These are phyloP conservation scores for Ahaetulla prasina DNA, from an alignment of 2,113 vertebrate genomes.

Conservation along the genomic window DNA sequence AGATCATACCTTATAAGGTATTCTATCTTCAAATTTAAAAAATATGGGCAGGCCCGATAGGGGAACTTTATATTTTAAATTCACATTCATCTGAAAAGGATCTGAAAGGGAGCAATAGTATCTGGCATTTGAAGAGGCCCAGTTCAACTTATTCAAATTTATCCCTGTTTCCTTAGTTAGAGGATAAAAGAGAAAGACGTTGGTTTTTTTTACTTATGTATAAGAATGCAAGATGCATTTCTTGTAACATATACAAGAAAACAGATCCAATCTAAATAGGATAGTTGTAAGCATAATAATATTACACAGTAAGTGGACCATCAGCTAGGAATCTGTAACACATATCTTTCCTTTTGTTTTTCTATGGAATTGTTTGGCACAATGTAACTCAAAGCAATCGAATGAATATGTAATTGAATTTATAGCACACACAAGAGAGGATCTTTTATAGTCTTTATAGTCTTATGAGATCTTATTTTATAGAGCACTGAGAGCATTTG, in stretches of 20 bases:
- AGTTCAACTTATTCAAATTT: not conserved
- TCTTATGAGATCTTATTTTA: slow-evolving; percentile 15
- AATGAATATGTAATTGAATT: not conserved
- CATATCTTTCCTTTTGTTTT: not conserved
- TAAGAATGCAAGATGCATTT: too few species aligned
- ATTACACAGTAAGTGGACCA: not conserved
- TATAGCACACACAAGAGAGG: not conserved
- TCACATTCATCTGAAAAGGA: not conserved
- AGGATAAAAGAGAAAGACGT: not conserved
- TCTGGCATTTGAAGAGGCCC: not conserved
- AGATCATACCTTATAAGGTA: not conserved
- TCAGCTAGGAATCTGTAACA: not conserved
- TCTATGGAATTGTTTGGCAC: not conserved
- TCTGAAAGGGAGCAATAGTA: not conserved
- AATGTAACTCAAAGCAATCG: not conserved
- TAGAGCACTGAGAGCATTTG: not conserved
- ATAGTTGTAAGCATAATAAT: not conserved
- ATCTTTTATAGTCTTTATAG: not conserved
- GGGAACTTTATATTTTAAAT: not conserved
- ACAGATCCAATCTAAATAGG: not conserved
- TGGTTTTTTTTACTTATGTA: not conserved
- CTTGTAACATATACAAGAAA: not conserved
- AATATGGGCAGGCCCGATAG: not conserved
- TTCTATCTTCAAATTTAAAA: not conserved
- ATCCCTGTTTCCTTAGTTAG: not conserved